Conservation (phyloP, 2,113 vertebrate species). For the Nycticryphes semicollaris region DNA sequence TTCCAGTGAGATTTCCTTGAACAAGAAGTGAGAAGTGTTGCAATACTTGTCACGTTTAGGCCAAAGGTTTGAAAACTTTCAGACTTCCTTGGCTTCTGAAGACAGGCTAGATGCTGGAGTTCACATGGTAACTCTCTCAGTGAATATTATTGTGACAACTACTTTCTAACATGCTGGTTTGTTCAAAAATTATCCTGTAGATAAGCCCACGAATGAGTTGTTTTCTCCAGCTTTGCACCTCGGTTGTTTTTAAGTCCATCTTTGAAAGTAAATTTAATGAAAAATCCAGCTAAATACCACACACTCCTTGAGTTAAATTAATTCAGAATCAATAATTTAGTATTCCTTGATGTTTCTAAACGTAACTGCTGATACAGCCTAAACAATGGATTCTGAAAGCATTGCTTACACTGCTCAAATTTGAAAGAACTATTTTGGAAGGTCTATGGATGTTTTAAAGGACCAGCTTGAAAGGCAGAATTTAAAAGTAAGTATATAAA, state of each 20-base stretch:
- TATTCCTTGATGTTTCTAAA: background rate
- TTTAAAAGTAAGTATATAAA: background rate
- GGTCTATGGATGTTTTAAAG: background rate
- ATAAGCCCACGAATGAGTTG: background rate
- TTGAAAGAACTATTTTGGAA: background rate
- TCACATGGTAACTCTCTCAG: background rate
- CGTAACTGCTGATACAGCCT: background rate
- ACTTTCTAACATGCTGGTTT: background rate
- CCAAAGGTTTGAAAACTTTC: conserved; percentile 12
- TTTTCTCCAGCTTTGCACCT: conserved; percentile 13
- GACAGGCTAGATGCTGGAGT: background rate
- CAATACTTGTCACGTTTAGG: conserved; percentile 4
- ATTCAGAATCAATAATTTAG: conserved; percentile 4
- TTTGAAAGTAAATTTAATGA: conserved; percentile 51
- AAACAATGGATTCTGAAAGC: background rate
- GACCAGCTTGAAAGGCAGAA: background rate
- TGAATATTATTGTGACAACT: background rate
- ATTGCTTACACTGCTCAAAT: background rate
- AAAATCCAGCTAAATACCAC: background rate
- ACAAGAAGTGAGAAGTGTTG: conserved; percentile 22
- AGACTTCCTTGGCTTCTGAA: background rate
- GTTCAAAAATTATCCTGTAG: background rate
- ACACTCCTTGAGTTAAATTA: background rate
- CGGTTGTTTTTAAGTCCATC: conserved; percentile 13
- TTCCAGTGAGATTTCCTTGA: conserved; percentile 38